Evolutionary conservation across 2,113 vertebrate species (phyloP).

Genomic region (Chloropsis cyanopogon): DNA sequence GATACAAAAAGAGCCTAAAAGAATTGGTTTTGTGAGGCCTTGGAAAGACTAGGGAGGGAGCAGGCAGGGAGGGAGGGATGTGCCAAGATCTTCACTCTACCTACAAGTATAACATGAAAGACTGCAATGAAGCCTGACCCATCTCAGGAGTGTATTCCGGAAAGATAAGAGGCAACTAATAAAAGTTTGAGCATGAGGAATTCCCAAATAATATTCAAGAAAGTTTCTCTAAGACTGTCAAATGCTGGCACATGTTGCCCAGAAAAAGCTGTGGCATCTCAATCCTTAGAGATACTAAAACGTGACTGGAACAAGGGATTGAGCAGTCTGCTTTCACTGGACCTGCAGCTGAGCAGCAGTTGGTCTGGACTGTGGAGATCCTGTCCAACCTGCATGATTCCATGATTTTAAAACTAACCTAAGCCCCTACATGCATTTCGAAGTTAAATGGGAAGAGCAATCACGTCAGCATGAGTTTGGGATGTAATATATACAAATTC

Average conservation of each 20-base stretch:
- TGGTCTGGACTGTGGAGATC: background rate
- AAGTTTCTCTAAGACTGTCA: background rate
- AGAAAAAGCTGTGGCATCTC: background rate
- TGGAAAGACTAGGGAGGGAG: background rate
- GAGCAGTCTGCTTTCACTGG: background rate
- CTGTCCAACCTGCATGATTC: background rate
- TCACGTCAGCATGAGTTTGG: background rate
- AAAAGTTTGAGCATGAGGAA: background rate
- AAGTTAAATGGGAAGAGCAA: background rate
- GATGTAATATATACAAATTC: background rate
- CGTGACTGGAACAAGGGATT: background rate
- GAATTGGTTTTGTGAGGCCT: background rate
- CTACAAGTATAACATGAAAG: background rate
- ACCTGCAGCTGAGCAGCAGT: background rate
- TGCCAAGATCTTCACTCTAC: background rate
- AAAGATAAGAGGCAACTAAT: background rate
- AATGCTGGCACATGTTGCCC: background rate
- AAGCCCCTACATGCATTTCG: background rate
- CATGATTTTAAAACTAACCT: background rate
- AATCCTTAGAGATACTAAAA: background rate
- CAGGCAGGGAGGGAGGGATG: rapidly evolving
- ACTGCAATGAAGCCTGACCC: background rate
- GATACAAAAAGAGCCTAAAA: background rate
- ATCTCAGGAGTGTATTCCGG: background rate
- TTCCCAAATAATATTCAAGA: background rate